These are phyloP conservation scores for Crossocerus cetratus DNA, from an alignment of 2,888 invertebrate species.

Conservation along the genomic window DNA sequence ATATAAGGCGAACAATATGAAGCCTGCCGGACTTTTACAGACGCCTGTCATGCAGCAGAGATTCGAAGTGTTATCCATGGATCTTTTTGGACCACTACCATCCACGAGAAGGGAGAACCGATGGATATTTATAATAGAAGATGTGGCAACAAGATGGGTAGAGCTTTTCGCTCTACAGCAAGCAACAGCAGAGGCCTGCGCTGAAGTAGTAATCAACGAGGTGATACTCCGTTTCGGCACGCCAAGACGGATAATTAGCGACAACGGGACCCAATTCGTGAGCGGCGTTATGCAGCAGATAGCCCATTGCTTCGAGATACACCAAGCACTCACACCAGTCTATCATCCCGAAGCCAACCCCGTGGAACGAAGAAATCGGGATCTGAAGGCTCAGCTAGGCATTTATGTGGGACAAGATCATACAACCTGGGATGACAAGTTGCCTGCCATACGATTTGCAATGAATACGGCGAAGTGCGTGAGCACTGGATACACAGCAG, in stretches of 20 bases:
- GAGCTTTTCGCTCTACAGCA: conserved; percentile 65
- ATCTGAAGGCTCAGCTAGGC: conserved; percentile 64
- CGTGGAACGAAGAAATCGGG: conserved; percentile 66
- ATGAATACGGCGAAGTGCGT: conserved; percentile 68
- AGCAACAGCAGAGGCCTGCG: conserved; percentile 64
- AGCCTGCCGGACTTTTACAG: conserved; percentile 66
- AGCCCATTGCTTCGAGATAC: conserved; percentile 12
- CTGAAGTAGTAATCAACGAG: conserved; percentile 60
- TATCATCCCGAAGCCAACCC: conserved; percentile 66
- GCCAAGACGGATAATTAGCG: conserved; percentile 64
- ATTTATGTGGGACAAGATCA: conserved; percentile 62
- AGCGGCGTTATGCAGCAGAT: conserved; percentile 68
- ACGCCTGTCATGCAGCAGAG: conserved; percentile 57
- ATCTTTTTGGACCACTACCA: conserved; percentile 64
- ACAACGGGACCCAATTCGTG: conserved; percentile 70
- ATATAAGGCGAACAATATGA: conserved; percentile 64
- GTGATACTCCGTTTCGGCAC: conserved; percentile 67
- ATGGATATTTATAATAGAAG: conserved; percentile 56
- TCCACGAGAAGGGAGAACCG: background rate
- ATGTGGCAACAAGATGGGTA: conserved; percentile 56
- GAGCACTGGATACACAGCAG: conserved; percentile 64
- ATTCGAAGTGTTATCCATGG: conserved; percentile 66
- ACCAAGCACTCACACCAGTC: background rate
- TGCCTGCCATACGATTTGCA: conserved; percentile 70
- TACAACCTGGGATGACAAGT: conserved; percentile 57